Base-by-base conservation (phyloP, 2,113 vertebrate genomes). In the Arothron firmamentum region DNA sequence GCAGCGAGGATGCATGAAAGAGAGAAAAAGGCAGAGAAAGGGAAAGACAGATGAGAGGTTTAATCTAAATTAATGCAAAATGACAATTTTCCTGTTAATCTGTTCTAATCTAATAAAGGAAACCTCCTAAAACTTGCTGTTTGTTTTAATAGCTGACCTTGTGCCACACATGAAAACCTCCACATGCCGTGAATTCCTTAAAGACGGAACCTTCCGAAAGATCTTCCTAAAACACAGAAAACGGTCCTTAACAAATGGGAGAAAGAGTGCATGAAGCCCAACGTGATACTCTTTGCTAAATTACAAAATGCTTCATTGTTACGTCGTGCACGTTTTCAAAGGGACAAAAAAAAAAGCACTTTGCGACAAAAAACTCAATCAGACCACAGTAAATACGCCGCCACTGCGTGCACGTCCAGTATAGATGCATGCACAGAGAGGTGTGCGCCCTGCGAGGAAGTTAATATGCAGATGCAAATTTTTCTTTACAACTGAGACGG, bases 261-360 rank as follows among this genome's bases (percentile, higher is more conserved):
- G 28, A 49, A 19, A 59, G 13, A 31, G 34, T 46, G 1, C 48
- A 62, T 62, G 46, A 61, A 56, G 51, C 2, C 34, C 25, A 28
- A 43, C 28, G 20, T n/a, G 48, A n/a, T 53, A 25, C 60, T 66
- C 50, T 70, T 69, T 72, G 51, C 56, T 38, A 28, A 18, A 59
- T 77, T 18, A 52, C 21, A 63, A 72, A 76, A 72, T 14, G 67
- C 60, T 43, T 71, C 56, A 74, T 71, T 20, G 41, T 15, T 11
- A 38, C 16, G 5, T 15, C 31, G 13, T 60, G 63, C 58, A 66
- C 75, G 34, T 74, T 79, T 70, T 77, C 73, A 71, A 79, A 86
- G 77, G 78, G 77, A 83, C 87, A 90, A 88, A 90, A 83, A 90
- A 83, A 78, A 85, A 83, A 72, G 80, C 52, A 77, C 45, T 34